Conservation (phyloP, 2,797 vertebrate species). For the Microchirus variegatus region DNA sequence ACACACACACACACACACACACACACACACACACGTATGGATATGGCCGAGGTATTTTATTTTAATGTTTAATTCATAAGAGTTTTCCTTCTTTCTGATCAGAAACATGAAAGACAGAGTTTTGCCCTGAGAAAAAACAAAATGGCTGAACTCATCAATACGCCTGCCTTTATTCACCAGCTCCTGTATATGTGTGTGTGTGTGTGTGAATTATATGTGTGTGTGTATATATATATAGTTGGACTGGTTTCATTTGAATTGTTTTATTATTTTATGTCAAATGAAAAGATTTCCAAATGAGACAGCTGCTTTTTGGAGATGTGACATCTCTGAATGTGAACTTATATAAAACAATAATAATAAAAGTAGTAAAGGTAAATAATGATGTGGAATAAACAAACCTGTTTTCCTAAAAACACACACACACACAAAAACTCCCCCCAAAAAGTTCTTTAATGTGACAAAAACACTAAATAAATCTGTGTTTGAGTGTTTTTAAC, state of each 20-base stretch:
- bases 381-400: not conserved
- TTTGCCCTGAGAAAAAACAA: slow-evolving; percentile 74
- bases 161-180: not conserved
- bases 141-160: slow-evolving; percentile 80
- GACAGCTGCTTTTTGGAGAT: slow-evolving; percentile 16
- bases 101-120: slow-evolving; percentile 73
- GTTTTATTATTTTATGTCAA: slow-evolving; percentile 51
- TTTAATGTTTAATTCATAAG: slow-evolving; percentile 77
- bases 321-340: slow-evolving; percentile 20
- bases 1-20: slow-evolving; percentile 14
- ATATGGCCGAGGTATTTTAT: slow-evolving; percentile 55
- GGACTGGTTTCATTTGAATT: slow-evolving; percentile 30
- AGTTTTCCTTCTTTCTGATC: slow-evolving; percentile 78
- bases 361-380: slow-evolving; percentile 5
- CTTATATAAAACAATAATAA: no score
- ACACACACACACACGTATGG: slow-evolving; percentile 51
- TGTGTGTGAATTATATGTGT: not conserved
- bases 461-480: no score
- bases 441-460: no score
- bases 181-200: no score
- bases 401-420: no score
- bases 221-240: not conserved
- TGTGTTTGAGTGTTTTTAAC: no score
- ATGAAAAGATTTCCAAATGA: slow-evolving; percentile 34
- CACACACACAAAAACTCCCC: no score